Conservation (phyloP, 2,113 vertebrate species). For the Pseudopipra pipra region DNA sequence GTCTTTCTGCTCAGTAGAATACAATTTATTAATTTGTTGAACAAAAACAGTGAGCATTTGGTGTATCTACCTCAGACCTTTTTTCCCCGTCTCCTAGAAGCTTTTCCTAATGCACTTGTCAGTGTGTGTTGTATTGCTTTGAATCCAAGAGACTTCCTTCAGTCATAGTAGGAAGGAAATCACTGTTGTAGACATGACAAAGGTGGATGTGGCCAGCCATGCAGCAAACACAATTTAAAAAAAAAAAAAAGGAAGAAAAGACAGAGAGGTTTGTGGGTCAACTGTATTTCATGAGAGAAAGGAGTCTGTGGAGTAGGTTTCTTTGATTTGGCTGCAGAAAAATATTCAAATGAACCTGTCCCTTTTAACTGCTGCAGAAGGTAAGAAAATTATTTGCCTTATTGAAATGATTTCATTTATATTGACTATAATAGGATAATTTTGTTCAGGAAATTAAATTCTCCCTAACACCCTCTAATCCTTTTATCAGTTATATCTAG, state of each 20-base stretch:
- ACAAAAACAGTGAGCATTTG: not conserved
- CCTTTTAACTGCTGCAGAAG: slow-evolving; percentile 52
- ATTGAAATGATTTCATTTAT: not conserved
- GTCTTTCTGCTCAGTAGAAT: not conserved
- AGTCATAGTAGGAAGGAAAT: slow-evolving; percentile 43
- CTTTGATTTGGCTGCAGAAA: slow-evolving; percentile 13
- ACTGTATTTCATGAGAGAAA: slow-evolving; percentile 15
- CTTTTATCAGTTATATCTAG: not conserved
- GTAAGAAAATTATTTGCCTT: slow-evolving; percentile 47
- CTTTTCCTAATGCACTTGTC: slow-evolving; percentile 9
- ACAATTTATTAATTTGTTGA: not conserved
- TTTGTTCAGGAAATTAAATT: not conserved
- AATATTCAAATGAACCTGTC: slow-evolving; percentile 35
- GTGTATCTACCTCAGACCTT: not conserved
- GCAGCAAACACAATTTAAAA: slow-evolving; percentile 64
- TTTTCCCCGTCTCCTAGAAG: not conserved
- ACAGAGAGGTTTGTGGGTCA: slow-evolving; percentile 60
- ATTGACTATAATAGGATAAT: not conserved
- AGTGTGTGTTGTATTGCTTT: slow-evolving; percentile 8
- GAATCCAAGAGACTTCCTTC: slow-evolving; percentile 40
- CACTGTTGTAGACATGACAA: slow-evolving; percentile 52
- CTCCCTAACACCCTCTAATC: not conserved
- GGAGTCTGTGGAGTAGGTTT: not conserved
- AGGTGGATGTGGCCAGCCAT: slow-evolving; percentile 71
- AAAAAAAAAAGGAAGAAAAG: slow-evolving; percentile 20